phyloP scores from a whole-genome alignment of 2,888 invertebrate species.

The Nomada hirtipes region DNA sequence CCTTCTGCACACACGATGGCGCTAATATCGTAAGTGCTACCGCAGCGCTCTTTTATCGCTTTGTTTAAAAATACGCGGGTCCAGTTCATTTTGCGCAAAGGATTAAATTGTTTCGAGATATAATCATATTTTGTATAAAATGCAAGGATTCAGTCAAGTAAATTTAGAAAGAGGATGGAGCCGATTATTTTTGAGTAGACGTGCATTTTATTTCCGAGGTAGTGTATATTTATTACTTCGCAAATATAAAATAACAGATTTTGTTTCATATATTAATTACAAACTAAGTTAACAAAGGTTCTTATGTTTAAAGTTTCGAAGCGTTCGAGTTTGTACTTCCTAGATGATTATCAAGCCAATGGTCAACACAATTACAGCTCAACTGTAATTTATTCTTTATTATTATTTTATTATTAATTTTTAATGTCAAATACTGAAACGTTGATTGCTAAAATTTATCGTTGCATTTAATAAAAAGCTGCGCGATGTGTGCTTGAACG shows the following conservation, averaged over 20 bases:
- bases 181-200: no score
- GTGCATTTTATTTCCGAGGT: no score
- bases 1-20: slow-evolving; percentile 5
- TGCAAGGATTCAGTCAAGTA: no score
- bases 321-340: not conserved
- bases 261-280: slow-evolving; percentile 40
- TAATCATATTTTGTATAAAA: no score
- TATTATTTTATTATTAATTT: no score
- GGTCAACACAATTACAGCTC: slow-evolving; percentile 21
- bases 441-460: no score
- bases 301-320: not conserved
- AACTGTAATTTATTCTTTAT: slow-evolving; percentile 23
- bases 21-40: not conserved
- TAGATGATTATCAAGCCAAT: not conserved
- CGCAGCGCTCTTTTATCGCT: not conserved
- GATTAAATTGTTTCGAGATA: no score
- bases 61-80: not conserved
- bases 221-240: not conserved
- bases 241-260: slow-evolving; percentile 39
- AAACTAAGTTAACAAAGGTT: slow-evolving; percentile 41
- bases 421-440: not conserved
- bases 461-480: no score
- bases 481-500: no score
- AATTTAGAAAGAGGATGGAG: no score
- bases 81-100: no score